A percentile compares a stretch with the other conserved stretches of the same genome.
Conservation (phyloP, 2,888 invertebrate genomes). For the Magallana nippona region DNA sequence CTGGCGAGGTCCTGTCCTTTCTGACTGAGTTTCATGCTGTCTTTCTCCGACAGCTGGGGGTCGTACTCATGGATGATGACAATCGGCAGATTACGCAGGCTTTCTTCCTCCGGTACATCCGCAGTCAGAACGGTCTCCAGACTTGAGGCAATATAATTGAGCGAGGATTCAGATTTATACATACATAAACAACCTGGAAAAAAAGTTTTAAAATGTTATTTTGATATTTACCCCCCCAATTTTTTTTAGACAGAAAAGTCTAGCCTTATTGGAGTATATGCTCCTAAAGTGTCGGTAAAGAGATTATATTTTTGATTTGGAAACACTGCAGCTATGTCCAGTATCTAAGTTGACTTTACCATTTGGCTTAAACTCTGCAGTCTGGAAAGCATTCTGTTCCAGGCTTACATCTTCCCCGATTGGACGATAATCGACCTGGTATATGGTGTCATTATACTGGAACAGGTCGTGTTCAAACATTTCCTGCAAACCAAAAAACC, state of each 20-base stretch:
- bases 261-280: too few species aligned
- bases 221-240: not conserved
- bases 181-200: slow-evolving; percentile 81
- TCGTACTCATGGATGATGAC: slow-evolving; percentile 95
- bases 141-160: slow-evolving; percentile 94
- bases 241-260: too few species aligned
- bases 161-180: slow-evolving; percentile 93
- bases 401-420: slow-evolving; percentile 92
- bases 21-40: slow-evolving; percentile 90
- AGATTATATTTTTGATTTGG: too few species aligned
- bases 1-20: slow-evolving; percentile 91
- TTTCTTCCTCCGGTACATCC: slow-evolving; percentile 89
- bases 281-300: too few species aligned
- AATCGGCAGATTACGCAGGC: slow-evolving; percentile 92
- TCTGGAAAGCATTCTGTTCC: slow-evolving; percentile 89
- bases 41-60: slow-evolving; percentile 90
- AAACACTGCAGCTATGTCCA: too few species aligned
- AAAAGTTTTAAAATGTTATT: not conserved
- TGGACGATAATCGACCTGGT: slow-evolving; percentile 91
- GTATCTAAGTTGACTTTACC: slow-evolving; percentile 82
- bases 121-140: slow-evolving; percentile 93
- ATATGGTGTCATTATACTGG: slow-evolving; percentile 85
- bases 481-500: slow-evolving; percentile 81
- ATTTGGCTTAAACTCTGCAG: slow-evolving; percentile 92
- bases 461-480: slow-evolving; percentile 94